phyloP scores from a whole-genome alignment of 2,113 vertebrate species.

The Oostethus manadensis region DNA sequence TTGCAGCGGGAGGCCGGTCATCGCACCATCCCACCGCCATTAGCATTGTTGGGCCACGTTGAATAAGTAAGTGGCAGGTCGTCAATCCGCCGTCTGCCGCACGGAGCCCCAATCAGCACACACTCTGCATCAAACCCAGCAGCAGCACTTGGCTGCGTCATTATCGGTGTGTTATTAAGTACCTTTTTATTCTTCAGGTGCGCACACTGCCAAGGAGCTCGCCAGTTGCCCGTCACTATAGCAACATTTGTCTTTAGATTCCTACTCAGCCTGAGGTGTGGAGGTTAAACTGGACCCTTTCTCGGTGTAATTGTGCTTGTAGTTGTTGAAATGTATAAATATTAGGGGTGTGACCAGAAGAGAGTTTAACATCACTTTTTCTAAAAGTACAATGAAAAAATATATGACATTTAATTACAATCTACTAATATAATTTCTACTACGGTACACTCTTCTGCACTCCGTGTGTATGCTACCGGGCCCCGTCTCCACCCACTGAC shows the following conservation, averaged over 20 bases:
- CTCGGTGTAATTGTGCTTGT: no score
- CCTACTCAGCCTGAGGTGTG: background rate
- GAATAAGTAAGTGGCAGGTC: slow-evolving; percentile 60
- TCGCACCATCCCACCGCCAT: slow-evolving; percentile 35
- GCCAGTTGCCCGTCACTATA: slow-evolving; percentile 42
- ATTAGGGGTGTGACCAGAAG: no score
- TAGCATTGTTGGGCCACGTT: slow-evolving; percentile 61
- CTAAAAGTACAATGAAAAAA: no score
- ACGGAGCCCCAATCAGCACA: slow-evolving; percentile 37
- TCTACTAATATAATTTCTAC: no score
- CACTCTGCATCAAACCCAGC: slow-evolving; percentile 34
- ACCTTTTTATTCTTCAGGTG: slow-evolving; percentile 37
- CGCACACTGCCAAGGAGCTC: slow-evolving; percentile 18
- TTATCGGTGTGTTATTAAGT: slow-evolving; percentile 54
- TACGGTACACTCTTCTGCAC: no score
- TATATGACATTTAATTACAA: no score
- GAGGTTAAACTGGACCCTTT: slow-evolving; percentile 12
- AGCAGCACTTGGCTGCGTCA: slow-evolving; percentile 28
- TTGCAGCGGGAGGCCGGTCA: slow-evolving; percentile 20
- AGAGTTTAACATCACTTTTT: no score
- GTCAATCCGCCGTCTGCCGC: no score
- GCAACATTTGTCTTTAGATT: slow-evolving; percentile 23
- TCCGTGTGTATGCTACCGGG: no score
- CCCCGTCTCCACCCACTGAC: no score
- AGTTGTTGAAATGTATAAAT: no score